Base-by-base conservation (phyloP, 2,797 vertebrate species). In the Antennarius maculatus region DNA sequence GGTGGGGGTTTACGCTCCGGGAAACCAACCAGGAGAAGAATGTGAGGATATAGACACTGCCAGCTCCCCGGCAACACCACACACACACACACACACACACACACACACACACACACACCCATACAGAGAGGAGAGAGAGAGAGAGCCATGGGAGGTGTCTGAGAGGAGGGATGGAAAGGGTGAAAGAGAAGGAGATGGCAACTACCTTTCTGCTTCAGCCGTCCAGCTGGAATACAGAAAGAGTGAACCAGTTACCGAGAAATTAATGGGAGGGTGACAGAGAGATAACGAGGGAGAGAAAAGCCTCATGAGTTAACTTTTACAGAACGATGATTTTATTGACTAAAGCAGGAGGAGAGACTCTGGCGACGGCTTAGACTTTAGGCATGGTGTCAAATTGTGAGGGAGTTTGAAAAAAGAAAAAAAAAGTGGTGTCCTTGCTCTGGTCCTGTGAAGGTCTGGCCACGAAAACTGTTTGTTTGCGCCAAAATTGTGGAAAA, bases 161-260 rank as follows among this genome's bases (percentile, higher is more conserved):
- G 70, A 76, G 29, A 73, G 72, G 69, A 76, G 68, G 73, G 72
- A 80, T 54, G n/a, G 68, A 78, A 71, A 58, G 58, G 81, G 31
- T 34, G 80, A 76, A 31, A 87, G 79, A 88, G 80, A 61, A 88
- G 77, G 74, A 87, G 84, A 91, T 88, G 88, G 59, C 84, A 85
- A 90, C 88, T 94, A 94, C 93, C 93, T 93, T 93, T 94, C 71
- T 83, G 79, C 88, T 92, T 94, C 79, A 83, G 86, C 61, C 88
- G 91, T 90, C 93, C 91, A 91, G 91, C 93, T 94, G 92, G 90
- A 94, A 94, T 88, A 85, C 86, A 91, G 77, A 93, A 77, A 90
- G 77, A 88, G 79, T 87, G 88, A 90, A 71, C 74, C 72, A 58
- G 86, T 86, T 88, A 85, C 69, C 55, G 57, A 81, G 77, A 76